Percentiles rank a stretch among this genome's conserved stretches.
These are phyloP conservation scores for Caenorhabditis elegans DNA, from an alignment of 1,140 invertebrate species.

Conservation along the genomic window WBcel235 BX284603.4:6464001-6464500, in stretches of 20 bases:
- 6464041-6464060: background rate
- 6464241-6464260: background rate
- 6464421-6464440: background rate
- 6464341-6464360: background rate
- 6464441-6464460: background rate
- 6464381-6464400: background rate
- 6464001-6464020: background rate
- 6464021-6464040: slow-evolving; percentile 28
- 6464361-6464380: background rate
- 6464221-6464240: background rate
- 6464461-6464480: slow-evolving; percentile 26
- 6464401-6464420: background rate
- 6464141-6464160: background rate
- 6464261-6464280: background rate
- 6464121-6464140: background rate
- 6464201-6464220: background rate
- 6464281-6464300: background rate
- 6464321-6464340: background rate
- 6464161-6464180: background rate
- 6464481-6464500: slow-evolving; percentile 27
- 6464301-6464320: background rate
- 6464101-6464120: background rate
- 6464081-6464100: background rate
- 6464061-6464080: background rate
- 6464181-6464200: background rate